Base-by-base conservation (phyloP, 2,113 vertebrate species). In the Notothenia coriiceps region DNA sequence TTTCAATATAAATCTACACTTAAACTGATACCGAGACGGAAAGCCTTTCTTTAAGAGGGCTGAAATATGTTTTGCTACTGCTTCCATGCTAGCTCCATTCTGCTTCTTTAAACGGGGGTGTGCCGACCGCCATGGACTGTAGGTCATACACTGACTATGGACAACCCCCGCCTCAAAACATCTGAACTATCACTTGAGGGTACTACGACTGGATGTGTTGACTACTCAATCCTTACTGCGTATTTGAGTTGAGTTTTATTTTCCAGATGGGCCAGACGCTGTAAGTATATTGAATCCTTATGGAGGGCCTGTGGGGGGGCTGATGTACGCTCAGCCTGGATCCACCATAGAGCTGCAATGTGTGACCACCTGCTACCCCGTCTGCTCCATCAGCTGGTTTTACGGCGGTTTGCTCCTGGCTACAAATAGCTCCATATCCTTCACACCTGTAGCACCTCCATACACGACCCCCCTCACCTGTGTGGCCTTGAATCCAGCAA, bases 241-340 rank as follows among this genome's bases (percentile, higher is more conserved):
- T 7, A 40, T 20, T 40, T 7, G 15, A 2, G 2, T 9, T 43
- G n/a, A 44, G 3, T 60, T 40, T 1, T 13, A 22, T 25, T 40
- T 72, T 25, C 11, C 74, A 88, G 86, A 71, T 59, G 86, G 86
- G 9, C 83, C 86, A 0, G 6, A 59, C 4, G 5, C 74, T 2
- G 61, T 71, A 35, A 6, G 17, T 3, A 86, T 88, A 3, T 7
- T 18, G 33, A n/a, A 57, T 33, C 17, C 54, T 1, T 15, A 52
- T 35, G 52, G 44, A 9, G 55, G 29, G 15, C 50, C 50, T 7
- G 64, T 83, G 20, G 80, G 80, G 8, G 14, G 14, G 9, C 12
- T 56, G 20, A 33, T 77, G n/a, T 51, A 56, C 6, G 15, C 49
- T 29, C 29, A 6, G 51, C 22, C 60, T 17, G 86, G 80, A 25